Conservation (phyloP, 37 sponge, comb jelly and placozoan genomes). For the Amphimedon queenslandica region DNA sequence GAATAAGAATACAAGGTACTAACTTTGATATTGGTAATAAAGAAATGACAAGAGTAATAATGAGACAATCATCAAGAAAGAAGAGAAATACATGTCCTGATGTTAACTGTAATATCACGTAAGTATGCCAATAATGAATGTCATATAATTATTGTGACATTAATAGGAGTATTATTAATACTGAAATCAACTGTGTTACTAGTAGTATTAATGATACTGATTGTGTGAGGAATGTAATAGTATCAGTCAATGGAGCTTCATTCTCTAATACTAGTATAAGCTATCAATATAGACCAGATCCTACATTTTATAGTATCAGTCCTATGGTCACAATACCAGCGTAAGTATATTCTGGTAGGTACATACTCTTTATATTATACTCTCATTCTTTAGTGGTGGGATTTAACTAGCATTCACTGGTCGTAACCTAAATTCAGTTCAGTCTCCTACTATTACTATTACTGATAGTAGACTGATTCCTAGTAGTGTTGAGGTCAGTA, state of each 20-base stretch:
- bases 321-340: conserved; percentile 24
- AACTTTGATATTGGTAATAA: conserved; percentile 56
- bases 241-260: conserved; percentile 22
- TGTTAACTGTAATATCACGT: conserved; percentile 12
- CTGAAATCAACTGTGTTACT: neutral
- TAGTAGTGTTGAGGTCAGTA: neutral
- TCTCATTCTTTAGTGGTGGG: conserved; percentile 44
- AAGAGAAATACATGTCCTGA: neutral
- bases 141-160: neutral
- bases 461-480: neutral
- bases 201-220: neutral
- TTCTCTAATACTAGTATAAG: conserved; percentile 10
- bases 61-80: conserved; percentile 9
- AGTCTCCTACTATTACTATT: conserved; percentile 24
- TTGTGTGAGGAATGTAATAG: neutral
- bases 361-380: neutral
- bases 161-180: neutral
- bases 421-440: conserved; percentile 32
- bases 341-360: conserved; percentile 24
- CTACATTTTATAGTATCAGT: conserved; percentile 16
- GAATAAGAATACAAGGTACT: conserved; percentile 46
- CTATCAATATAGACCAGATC: conserved; percentile 31
- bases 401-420: conserved; percentile 43
- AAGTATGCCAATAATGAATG: neutral
- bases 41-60: conserved; percentile 23